Conservation (phyloP, 2,113 vertebrate species). For the Labeo rohita region DNA sequence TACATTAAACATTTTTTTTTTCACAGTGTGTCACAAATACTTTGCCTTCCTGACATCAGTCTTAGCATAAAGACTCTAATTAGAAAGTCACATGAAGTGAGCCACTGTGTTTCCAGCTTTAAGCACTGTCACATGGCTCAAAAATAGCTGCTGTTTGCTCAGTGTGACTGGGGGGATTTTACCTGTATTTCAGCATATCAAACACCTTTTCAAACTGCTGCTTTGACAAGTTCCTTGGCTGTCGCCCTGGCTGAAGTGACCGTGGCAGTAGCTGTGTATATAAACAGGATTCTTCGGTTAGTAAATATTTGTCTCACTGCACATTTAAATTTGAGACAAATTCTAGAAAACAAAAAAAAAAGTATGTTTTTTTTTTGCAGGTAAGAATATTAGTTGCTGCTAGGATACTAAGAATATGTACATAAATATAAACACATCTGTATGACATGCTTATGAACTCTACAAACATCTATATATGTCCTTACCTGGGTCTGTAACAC, state of each 20-base stretch:
- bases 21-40: constrained; percentile 46
- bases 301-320: constrained; percentile 51
- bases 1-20: constrained; percentile 48
- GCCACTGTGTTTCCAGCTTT: constrained; percentile 39
- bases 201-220: constrained; percentile 71
- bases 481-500: not conserved
- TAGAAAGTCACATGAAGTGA: constrained; percentile 58
- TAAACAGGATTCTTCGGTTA: constrained; percentile 34
- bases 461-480: not conserved
- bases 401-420: not conserved
- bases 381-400: not conserved
- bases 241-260: constrained; percentile 51
- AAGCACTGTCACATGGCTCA: constrained; percentile 67
- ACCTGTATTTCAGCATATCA: constrained; percentile 68
- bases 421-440: not conserved
- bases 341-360: not conserved
- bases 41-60: constrained; percentile 42
- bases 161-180: constrained; percentile 46
- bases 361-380: not conserved
- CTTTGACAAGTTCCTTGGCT: constrained; percentile 67
- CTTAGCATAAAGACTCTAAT: constrained; percentile 47
- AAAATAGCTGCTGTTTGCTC: constrained; percentile 43
- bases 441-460: not conserved
- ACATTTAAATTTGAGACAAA: not conserved
- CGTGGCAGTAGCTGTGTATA: constrained; percentile 33